Base-by-base conservation (phyloP, 2,113 vertebrate species). In the Pogona vitticeps region DNA sequence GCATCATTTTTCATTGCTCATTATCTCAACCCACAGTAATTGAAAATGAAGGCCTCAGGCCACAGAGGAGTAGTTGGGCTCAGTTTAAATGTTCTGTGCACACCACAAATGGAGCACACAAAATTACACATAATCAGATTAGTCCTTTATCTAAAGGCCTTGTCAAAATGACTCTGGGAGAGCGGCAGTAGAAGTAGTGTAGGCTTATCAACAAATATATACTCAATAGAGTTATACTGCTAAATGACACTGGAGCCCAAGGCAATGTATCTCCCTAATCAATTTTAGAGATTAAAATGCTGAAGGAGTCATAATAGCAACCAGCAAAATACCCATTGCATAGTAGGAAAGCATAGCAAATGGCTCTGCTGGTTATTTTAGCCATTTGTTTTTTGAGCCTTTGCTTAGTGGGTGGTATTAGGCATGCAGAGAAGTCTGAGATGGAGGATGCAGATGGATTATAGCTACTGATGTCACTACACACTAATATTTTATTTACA, bases 1-100 rank as follows among this genome's bases (percentile, higher is more conserved):
- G 75, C 56, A 78, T 77, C 52, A 77, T 83, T 83, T 88, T 88
- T 83, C 76, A 61, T 72, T 78, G 76, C 81, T 88, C 81, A 79
- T 88, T 88, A 77, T 83, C 52, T 86, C 68, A 86, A 46, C 75
- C 56, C 67, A 63, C 31, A 70, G 67, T 83, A 83, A 83, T 79
- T 88, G 86, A 78, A 88, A 83, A 88, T 46, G 85, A 89, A 87
- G 1, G 2, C 5, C 31, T 86, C 82, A 46, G 7, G n/a, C 77
- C 46, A 86, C 82, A 17, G 52, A 85, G 10, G 15, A 33, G 8
- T 40, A 3, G n/a, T 33, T 68, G n/a, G 20, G 76, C 86, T 81
- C 14, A 78, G 61, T 75, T 3, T 0, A 40, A 84, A 71, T 86
- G 38, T 75, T 89, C 13, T 46, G 6, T 38, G 83, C 70, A 84